Evolutionary conservation across 2,888 invertebrate species (phyloP).

Genomic region (Bombylius major): DNA sequence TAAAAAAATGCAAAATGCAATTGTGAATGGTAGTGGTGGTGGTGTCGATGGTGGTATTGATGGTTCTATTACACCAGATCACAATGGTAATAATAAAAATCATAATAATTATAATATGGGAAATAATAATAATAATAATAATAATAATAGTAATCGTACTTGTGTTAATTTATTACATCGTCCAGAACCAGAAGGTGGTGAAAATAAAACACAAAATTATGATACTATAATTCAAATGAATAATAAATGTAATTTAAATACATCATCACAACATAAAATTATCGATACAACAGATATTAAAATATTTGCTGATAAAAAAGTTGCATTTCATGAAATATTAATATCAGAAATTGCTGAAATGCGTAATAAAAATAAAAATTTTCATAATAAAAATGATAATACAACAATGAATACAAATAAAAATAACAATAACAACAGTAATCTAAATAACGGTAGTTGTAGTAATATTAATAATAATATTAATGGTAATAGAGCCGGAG

Average conservation of each 20-base stretch:
- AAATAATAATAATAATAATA: background rate
- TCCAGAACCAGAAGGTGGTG: slow-evolving; percentile 15
- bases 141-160: background rate
- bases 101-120: no score
- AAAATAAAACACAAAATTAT: background rate
- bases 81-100: background rate
- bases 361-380: slow-evolving; percentile 31
- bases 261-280: background rate
- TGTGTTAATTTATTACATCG: slow-evolving; percentile 11
- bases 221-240: background rate
- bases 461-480: background rate
- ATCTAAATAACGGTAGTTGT: background rate
- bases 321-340: slow-evolving; percentile 49
- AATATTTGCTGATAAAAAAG: slow-evolving; percentile 26
- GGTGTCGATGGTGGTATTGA: no score
- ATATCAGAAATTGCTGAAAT: slow-evolving; percentile 57
- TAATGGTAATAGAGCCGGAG: background rate
- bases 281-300: background rate
- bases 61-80: no score
- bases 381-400: slow-evolving; percentile 1
- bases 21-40: no score
- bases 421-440: background rate
- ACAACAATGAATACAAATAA: background rate
- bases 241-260: background rate
- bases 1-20: no score